Base-by-base conservation (phyloP, 2,888 invertebrate genomes). In the Cyclophora albipunctata region DNA sequence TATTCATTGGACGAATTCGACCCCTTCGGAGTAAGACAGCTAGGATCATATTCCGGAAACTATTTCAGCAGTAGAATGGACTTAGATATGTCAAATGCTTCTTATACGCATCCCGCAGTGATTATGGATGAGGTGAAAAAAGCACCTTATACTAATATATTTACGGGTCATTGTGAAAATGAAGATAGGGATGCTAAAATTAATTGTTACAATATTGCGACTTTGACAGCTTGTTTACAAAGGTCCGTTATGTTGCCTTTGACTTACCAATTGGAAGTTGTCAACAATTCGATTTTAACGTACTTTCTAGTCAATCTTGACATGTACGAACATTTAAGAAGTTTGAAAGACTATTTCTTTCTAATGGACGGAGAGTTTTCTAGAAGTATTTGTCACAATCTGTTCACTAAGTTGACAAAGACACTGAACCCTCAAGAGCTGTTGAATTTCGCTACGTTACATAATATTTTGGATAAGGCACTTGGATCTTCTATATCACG, bases 281-380 rank as follows among this genome's bases (percentile, higher is more conserved):
- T 94, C 0, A 93, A 94, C 52, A 92, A 92, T 54, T 94, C 94
- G 4, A 90, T 95, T 33, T 78, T 95, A 54, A 93, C 92, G 40
- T 91, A 93, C 68, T 92, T 93, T 60, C 78, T 95, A 0, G 86
- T 90, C 0, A 91, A 93, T 54, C 81, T 92, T 20, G 91, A 93
- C 47, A 90, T 93, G 71, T 87, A 94, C 42, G 90, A 92, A 33
- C 94, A 95, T 77, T 85, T 95, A 58, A 91, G 91, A 45, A 93
- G 93, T 72, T 76, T 95, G n/a, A 90, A 94, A 45, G 92, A 93
- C 68, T 95, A 93, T 64, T 95, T 93, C 73, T 95, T 95, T 63
- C 72, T 95, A 34, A 90, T 94, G 86, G 94, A 95, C 61, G 95
- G 95, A 0, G 94, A 95, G 75, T 95, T 95, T 73, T 92, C 93